These are phyloP conservation scores for Tinea semifulvella DNA, from an alignment of 2,888 invertebrate species.

Conservation along the genomic window DNA sequence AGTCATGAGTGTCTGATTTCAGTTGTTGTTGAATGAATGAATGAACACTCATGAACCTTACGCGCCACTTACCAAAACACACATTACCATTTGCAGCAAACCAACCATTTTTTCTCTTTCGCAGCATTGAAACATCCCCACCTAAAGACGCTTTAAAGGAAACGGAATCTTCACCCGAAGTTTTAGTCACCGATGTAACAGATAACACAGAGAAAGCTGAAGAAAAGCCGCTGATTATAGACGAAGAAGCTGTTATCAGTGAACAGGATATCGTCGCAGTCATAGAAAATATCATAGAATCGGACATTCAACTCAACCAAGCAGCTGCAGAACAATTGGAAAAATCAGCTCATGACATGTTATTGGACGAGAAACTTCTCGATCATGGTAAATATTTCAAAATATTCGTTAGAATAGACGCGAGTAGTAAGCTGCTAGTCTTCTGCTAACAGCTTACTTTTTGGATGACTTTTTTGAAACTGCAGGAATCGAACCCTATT, in stretches of 20 bases:
- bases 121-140: slow-evolving; percentile 37
- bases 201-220: background rate
- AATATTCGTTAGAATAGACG: no score
- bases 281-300: background rate
- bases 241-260: background rate
- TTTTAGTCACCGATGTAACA: background rate
- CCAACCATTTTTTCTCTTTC: no score
- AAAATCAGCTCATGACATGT: no score
- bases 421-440: no score
- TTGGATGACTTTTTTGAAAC: no score
- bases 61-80: no score
- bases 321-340: background rate
- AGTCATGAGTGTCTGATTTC: no score
- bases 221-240: background rate
- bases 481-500: no score
- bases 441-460: no score
- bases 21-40: no score
- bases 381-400: slow-evolving; percentile 7
- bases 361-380: background rate
- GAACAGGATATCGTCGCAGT: background rate
- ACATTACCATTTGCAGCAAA: no score
- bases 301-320: background rate
- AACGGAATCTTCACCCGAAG: slow-evolving; percentile 15
- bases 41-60: no score
- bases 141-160: slow-evolving; percentile 35